Evolutionary conservation across 1,140 invertebrate species (phyloP).

Genomic region (Megalonaias nervosa): DNA sequence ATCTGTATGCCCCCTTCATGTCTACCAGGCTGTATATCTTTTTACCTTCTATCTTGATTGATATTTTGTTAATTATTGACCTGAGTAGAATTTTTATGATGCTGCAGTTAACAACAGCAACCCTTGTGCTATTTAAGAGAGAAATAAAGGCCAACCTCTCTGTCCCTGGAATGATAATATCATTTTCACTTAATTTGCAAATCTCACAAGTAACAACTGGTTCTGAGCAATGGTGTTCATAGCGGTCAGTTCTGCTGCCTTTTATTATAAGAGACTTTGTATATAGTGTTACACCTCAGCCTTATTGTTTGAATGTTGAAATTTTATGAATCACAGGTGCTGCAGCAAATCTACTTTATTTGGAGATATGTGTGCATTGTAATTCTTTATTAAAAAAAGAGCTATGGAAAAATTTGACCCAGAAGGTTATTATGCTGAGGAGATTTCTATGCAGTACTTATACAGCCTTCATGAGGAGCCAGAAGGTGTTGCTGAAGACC

Average conservation of each 20-base stretch:
- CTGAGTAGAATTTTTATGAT: conserved; percentile 28
- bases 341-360: no score
- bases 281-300: conserved; percentile 1
- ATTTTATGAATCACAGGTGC: not conserved
- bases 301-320: conserved; percentile 6
- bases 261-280: conserved; percentile 5
- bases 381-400: no score
- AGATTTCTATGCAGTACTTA: no score
- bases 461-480: no score
- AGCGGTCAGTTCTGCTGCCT: conserved; percentile 8
- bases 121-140: not conserved
- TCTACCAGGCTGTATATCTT: conserved; percentile 24
- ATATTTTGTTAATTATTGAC: conserved; percentile 30
- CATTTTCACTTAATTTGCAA: conserved; percentile 33
- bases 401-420: no score
- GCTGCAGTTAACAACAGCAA: conserved; percentile 9
- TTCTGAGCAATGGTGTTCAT: conserved; percentile 29
- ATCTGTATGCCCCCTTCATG: conserved; percentile 1
- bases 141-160: conserved; percentile 22
- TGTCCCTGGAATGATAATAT: conserved; percentile 31
- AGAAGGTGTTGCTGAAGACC: no score
- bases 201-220: conserved; percentile 32
- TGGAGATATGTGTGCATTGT: no score
- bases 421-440: no score
- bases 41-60: conserved; percentile 27